Base-by-base conservation (phyloP, 2,888 invertebrate genomes). In the Tachina grossa region DNA sequence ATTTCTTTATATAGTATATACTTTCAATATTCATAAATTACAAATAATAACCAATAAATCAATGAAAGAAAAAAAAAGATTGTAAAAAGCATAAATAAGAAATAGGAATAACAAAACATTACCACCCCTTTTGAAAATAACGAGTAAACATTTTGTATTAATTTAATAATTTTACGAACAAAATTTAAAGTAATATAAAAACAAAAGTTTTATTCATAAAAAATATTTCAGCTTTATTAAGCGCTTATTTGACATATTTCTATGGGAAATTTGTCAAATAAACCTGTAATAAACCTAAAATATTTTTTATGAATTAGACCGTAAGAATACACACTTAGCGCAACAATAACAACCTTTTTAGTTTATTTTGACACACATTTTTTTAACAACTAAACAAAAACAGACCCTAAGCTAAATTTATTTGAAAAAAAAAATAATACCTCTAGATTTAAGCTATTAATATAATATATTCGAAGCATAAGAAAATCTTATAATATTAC, bases 281-380 rank as follows among this genome's bases (percentile, higher is more conserved):
- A n/a, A n/a, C n/a, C n/a, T n/a, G n/a, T n/a, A n/a, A n/a, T n/a
- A n/a, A n/a, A n/a, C n/a, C n/a, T n/a, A n/a, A n/a, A n/a, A n/a
- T n/a, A n/a, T n/a, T n/a, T n/a, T n/a, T n/a, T n/a, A n/a, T n/a
- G n/a, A n/a, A n/a, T n/a, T 22, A 71, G n/a, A n/a, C n/a, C n/a
- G n/a, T n/a, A n/a, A n/a, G n/a, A n/a, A n/a, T n/a, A n/a, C n/a
- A n/a, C n/a, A 85, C 76, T 83, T 80, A 85, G 80, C 85, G 76
- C 85, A 83, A 83, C 83, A 85, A 85, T 81, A 85, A 85, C 79
- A 80, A 85, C 79, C 75, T 72, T 83, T 83, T 31, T 83, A 71
- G 76, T 80, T 83, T 79, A 75, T 82, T 82, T 66, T 53, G 43
- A 55, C 53, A 63, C 49, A 16, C 45, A 61, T 43, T 51, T 83